These are phyloP conservation scores for Pituophis catenifer DNA, from an alignment of 2,113 vertebrate species.

Conservation along the genomic window DNA sequence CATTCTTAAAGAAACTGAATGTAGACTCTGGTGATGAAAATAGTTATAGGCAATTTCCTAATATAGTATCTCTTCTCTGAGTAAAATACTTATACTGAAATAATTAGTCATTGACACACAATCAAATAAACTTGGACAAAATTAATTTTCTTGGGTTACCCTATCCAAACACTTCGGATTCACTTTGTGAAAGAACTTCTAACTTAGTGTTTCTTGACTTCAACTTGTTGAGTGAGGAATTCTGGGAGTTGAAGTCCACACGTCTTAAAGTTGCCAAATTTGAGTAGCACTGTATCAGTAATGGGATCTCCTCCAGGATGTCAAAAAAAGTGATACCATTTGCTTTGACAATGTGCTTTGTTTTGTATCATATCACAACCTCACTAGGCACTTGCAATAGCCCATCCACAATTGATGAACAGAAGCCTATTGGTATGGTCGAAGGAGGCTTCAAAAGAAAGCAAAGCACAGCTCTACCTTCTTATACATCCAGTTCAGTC, in stretches of 20 bases:
- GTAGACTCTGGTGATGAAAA: background rate
- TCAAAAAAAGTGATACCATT: background rate
- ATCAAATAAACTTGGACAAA: background rate
- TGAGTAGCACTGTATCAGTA: background rate
- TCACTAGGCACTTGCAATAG: background rate
- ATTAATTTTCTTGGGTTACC: background rate
- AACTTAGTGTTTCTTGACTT: background rate
- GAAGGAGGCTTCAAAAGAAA: background rate
- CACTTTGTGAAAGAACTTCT: background rate
- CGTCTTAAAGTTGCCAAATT: background rate
- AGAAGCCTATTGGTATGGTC: background rate
- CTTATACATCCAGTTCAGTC: background rate
- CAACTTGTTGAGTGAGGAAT: background rate
- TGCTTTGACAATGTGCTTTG: background rate
- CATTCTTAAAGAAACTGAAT: background rate
- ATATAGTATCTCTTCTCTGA: background rate
- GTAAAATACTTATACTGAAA: background rate
- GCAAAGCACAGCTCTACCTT: background rate
- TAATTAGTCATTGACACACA: background rate
- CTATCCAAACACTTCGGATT: background rate
- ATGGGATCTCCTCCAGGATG: background rate
- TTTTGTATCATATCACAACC: background rate
- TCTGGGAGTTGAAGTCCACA: background rate
- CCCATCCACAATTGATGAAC: background rate
- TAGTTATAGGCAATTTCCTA: background rate